Percentiles rank a stretch among this genome's conserved stretches.
Evolutionary conservation across 23 tunicate species (phyloP).

Genomic region (Phallusia fumigata): DNA sequence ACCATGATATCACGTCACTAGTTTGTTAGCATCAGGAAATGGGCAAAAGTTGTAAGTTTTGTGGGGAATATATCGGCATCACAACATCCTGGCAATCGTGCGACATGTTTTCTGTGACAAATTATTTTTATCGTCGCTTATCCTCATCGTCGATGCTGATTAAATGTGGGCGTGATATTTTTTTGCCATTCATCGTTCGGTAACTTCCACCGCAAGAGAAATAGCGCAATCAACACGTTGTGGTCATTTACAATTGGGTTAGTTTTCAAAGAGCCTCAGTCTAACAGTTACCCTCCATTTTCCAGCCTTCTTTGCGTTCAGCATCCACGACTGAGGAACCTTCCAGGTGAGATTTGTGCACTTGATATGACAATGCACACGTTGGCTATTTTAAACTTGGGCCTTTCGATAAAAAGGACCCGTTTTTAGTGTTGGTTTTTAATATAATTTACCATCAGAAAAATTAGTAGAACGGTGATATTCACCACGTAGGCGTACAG

Average conservation of each 20-base stretch:
- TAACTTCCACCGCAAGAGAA: slow-evolving; percentile 2
- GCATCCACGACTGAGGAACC: neutral
- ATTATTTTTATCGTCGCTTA: neutral
- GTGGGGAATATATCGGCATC: neutral
- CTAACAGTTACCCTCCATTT: neutral
- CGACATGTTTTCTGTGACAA: neutral
- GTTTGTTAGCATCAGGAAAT: too few species aligned
- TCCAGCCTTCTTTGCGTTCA: neutral
- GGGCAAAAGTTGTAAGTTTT: neutral
- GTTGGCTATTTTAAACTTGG: too few species aligned
- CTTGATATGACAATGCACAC: too few species aligned
- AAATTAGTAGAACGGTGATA: too few species aligned
- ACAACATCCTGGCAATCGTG: neutral
- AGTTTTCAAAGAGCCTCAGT: neutral
- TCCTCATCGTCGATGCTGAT: neutral
- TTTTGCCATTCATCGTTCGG: slow-evolving; percentile 2
- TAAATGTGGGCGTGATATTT: neutral
- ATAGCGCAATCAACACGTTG: neutral
- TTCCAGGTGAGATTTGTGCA: neutral
- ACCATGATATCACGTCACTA: neutral
- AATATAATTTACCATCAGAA: too few species aligned
- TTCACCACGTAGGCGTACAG: too few species aligned
- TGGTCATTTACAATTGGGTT: neutral
- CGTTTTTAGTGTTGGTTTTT: too few species aligned
- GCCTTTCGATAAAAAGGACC: too few species aligned